phyloP scores from a whole-genome alignment of 2,113 vertebrate species.

The Epinephelus fuscoguttatus region DNA sequence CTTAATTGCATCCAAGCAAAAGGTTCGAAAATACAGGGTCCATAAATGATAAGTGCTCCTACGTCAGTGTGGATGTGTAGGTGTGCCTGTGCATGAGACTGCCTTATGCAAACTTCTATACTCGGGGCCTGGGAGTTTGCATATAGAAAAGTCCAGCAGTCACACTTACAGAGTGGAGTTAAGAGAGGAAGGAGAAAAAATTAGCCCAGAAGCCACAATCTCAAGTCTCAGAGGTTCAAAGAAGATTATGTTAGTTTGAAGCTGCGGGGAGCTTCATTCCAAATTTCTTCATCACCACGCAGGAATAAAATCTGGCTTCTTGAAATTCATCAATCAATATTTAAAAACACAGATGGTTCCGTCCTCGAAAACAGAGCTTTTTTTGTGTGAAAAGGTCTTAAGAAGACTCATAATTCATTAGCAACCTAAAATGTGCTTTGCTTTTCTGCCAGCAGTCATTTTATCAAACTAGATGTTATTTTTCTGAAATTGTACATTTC shows the following conservation, averaged over 20 bases:
- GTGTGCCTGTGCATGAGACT: background rate
- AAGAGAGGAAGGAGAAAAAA: background rate
- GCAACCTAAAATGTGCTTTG: background rate
- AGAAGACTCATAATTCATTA: constrained; percentile 29
- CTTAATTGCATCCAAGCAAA: background rate
- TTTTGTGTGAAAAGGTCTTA: constrained; percentile 16
- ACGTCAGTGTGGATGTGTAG: background rate
- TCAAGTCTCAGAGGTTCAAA: constrained; percentile 11
- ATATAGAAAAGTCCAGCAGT: background rate
- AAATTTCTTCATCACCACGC: background rate
- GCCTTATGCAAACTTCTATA: background rate
- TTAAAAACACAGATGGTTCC: constrained; percentile 47
- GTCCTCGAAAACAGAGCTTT: constrained; percentile 2
- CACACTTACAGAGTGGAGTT: background rate
- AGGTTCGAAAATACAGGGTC: background rate
- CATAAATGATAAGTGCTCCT: constrained; percentile 12
- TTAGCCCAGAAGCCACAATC: background rate
- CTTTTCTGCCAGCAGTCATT: constrained; percentile 26
- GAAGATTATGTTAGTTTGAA: constrained; percentile 25
- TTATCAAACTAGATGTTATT: constrained; percentile 10
- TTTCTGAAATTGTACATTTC: background rate
- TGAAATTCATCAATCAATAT: constrained; percentile 47
- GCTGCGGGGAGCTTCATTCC: constrained; percentile 13
- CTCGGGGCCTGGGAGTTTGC: background rate
- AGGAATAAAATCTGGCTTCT: constrained; percentile 10